Percentiles rank a stretch among this genome's conserved stretches.
These are phyloP conservation scores for Pterostichus madidus DNA, from an alignment of 2,888 invertebrate genomes.

Conservation along the genomic window DNA sequence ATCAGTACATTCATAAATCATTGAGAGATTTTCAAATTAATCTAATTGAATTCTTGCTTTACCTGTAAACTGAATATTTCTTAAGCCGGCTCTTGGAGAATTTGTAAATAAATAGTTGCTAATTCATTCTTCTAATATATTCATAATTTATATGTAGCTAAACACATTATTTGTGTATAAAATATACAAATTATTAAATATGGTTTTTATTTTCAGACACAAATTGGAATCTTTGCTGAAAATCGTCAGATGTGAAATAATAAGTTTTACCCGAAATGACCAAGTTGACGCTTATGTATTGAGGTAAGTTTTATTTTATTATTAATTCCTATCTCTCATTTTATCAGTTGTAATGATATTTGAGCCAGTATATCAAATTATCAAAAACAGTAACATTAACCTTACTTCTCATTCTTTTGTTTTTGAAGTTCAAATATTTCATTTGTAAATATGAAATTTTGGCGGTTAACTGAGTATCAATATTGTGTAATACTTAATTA, in stretches of 20 bases:
- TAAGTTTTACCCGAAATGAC: conserved; percentile 93
- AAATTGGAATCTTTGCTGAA: conserved; percentile 94
- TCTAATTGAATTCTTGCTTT: not conserved
- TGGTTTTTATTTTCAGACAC: conserved; percentile 81
- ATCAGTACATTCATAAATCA: conserved; percentile 11
- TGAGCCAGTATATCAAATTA: not conserved
- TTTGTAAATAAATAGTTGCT: conserved; percentile 16
- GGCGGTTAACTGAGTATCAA: too few species aligned
- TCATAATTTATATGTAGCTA: not conserved
- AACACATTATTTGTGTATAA: not conserved
- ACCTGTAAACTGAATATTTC: too few species aligned
- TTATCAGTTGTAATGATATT: not conserved
- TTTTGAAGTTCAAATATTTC: not conserved
- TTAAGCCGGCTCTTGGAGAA: conserved; percentile 14
- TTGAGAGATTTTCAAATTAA: not conserved
- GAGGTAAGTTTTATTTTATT: conserved; percentile 83
- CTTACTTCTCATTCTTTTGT: conserved; percentile 10
- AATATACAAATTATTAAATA: conserved; percentile 1
- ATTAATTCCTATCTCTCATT: conserved; percentile 20
- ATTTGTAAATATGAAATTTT: too few species aligned
- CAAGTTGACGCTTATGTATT: conserved; percentile 97
- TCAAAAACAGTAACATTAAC: conserved; percentile 11
- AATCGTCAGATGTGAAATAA: conserved; percentile 96
- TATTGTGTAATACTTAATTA: too few species aligned
- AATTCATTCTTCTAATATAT: conserved; percentile 17